phyloP scores from a whole-genome alignment of 2,888 invertebrate genomes.

The Xestia c-nigrum region DNA sequence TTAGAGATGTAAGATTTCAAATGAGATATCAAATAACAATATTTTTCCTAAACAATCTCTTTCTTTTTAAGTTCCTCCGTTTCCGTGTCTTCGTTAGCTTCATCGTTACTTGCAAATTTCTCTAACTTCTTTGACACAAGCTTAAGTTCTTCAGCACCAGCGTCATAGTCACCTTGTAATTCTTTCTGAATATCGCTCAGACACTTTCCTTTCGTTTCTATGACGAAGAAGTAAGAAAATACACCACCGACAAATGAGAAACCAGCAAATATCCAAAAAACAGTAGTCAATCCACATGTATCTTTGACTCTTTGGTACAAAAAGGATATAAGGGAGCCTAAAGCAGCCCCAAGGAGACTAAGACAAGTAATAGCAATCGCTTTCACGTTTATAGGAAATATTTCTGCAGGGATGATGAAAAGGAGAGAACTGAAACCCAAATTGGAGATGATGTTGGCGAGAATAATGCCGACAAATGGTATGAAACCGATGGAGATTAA shows the following conservation, averaged over 20 bases:
- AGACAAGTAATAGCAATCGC: slow-evolving; percentile 86
- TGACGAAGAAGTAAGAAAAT: slow-evolving; percentile 83
- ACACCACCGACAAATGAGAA: slow-evolving; percentile 82
- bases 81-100: slow-evolving; percentile 54
- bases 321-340: slow-evolving; percentile 85
- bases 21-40: slow-evolving; percentile 1
- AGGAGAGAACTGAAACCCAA: slow-evolving; percentile 85
- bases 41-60: slow-evolving; percentile 6
- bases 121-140: slow-evolving; percentile 10
- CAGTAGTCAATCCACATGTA: slow-evolving; percentile 79
- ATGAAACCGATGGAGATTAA: slow-evolving; percentile 69
- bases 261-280: slow-evolving; percentile 85
- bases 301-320: slow-evolving; percentile 85
- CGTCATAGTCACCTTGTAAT: slow-evolving; percentile 75
- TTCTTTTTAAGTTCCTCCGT: slow-evolving; percentile 57
- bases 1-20: neutral
- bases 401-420: slow-evolving; percentile 86
- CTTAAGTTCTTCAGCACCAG: slow-evolving; percentile 7
- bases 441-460: slow-evolving; percentile 73
- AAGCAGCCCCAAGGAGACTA: slow-evolving; percentile 81
- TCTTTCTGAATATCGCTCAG: slow-evolving; percentile 87
- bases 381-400: slow-evolving; percentile 89
- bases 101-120: slow-evolving; percentile 19
- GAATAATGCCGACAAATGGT: slow-evolving; percentile 80
- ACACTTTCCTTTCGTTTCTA: slow-evolving; percentile 89